Conservation (phyloP, 2,797 vertebrate genomes). For the Xiphophorus birchmanni region DNA sequence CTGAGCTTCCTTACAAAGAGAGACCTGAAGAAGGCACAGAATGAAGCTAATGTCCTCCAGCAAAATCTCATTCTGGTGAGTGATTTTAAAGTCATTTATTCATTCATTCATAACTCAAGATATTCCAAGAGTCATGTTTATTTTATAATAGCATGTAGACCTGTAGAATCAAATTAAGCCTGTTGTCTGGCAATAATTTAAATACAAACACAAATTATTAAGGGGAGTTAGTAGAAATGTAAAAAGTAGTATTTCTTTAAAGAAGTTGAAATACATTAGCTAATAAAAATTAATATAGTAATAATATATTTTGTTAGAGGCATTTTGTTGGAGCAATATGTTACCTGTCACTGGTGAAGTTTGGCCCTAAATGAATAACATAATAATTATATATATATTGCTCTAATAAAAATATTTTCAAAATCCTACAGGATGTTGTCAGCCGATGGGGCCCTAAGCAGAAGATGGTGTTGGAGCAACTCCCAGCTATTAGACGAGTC, state of each 20-base stretch:
- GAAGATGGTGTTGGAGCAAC: background rate
- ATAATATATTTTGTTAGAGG: too few species aligned
- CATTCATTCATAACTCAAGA: background rate
- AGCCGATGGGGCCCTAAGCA: background rate
- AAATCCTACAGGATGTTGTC: background rate
- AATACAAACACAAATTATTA: too few species aligned
- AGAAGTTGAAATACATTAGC: too few species aligned
- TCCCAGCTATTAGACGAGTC: background rate
- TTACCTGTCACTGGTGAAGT: too few species aligned
- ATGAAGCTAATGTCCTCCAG: constrained; percentile 1
- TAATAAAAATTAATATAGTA: too few species aligned
- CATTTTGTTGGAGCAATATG: too few species aligned
- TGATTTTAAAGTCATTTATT: background rate
- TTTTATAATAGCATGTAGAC: background rate
- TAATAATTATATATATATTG: too few species aligned
- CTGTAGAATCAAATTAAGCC: background rate
- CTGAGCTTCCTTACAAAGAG: background rate
- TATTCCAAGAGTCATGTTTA: background rate
- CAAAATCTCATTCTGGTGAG: background rate
- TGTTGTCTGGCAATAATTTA: too few species aligned
- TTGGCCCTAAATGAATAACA: too few species aligned
- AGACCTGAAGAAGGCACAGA: background rate
- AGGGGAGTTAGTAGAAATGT: too few species aligned
- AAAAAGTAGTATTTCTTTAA: too few species aligned
- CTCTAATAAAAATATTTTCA: background rate